phyloP scores from a whole-genome alignment of 1,140 invertebrate species.

The Nephotettix cincticeps region DNA sequence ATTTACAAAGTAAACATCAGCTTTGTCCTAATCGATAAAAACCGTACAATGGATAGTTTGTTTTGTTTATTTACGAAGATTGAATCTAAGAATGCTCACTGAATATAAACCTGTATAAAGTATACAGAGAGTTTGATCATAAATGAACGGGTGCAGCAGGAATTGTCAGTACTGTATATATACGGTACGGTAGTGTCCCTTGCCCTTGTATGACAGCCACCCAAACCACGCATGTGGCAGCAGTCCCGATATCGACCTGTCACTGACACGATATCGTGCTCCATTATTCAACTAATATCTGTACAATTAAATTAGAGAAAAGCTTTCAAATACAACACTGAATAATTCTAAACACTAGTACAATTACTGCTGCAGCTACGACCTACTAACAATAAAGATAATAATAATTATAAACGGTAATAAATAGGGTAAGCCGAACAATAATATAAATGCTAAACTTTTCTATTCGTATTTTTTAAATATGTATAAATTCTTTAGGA shows the following conservation, averaged over 20 bases:
- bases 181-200: neutral
- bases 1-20: constrained; percentile 11
- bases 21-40: neutral
- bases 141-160: constrained; percentile 7
- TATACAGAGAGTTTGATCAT: neutral
- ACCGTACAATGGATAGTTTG: too few relatives aligned
- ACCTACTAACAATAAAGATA: constrained; percentile 37
- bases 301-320: constrained; percentile 19
- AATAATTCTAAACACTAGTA: constrained; percentile 35
- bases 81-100: neutral
- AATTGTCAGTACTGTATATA: neutral
- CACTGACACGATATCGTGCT: too few relatives aligned
- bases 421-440: constrained; percentile 23
- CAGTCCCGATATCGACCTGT: too few relatives aligned
- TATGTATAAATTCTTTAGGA: constrained; percentile 36
- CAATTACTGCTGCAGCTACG: constrained; percentile 36
- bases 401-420: constrained; percentile 36
- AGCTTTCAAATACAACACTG: constrained; percentile 36
- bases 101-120: neutral
- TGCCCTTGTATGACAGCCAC: too few relatives aligned
- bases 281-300: constrained; percentile 5
- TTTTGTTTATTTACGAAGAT: neutral
- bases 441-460: constrained; percentile 16
- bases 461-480: constrained; percentile 25
- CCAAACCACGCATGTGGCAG: too few relatives aligned